phyloP scores from a whole-genome alignment of 1,140 invertebrate genomes.

The Spodoptera frugiperda region DNA sequence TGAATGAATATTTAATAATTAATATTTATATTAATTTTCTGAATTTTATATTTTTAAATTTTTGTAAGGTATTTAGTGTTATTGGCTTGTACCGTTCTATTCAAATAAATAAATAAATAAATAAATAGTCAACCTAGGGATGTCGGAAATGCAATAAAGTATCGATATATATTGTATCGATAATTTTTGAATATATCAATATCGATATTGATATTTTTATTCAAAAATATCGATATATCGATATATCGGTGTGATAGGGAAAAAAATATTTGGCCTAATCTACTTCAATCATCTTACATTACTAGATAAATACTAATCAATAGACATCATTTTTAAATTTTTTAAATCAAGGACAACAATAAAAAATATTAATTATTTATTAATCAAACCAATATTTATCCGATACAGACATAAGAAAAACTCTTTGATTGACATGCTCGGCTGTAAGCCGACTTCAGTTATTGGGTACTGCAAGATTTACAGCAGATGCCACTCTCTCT shows the following conservation, averaged over 20 bases:
- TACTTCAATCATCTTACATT: conserved; percentile 9
- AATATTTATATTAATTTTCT: too few species aligned
- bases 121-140: not conserved
- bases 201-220: conserved; percentile 8
- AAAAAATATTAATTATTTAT: conserved; percentile 40
- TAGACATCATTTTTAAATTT: conserved; percentile 5
- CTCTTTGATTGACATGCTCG: conserved; percentile 61
- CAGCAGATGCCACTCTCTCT: conserved; percentile 61
- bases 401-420: conserved; percentile 63
- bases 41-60: too few species aligned
- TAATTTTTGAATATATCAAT: conserved; percentile 13
- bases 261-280: conserved; percentile 6
- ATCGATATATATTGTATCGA: conserved; percentile 5
- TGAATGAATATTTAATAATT: too few species aligned
- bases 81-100: too few species aligned
- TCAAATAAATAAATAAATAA: too few species aligned
- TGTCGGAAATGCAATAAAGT: conserved; percentile 8
- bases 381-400: conserved; percentile 63
- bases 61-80: too few species aligned
- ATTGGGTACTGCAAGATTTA: conserved; percentile 62
- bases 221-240: conserved; percentile 2
- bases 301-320: conserved; percentile 10
- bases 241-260: conserved; percentile 1
- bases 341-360: conserved; percentile 6
- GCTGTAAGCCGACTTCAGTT: conserved; percentile 61